Base-by-base conservation (phyloP, 2,888 invertebrate genomes). In the Diarsia mendica region DNA sequence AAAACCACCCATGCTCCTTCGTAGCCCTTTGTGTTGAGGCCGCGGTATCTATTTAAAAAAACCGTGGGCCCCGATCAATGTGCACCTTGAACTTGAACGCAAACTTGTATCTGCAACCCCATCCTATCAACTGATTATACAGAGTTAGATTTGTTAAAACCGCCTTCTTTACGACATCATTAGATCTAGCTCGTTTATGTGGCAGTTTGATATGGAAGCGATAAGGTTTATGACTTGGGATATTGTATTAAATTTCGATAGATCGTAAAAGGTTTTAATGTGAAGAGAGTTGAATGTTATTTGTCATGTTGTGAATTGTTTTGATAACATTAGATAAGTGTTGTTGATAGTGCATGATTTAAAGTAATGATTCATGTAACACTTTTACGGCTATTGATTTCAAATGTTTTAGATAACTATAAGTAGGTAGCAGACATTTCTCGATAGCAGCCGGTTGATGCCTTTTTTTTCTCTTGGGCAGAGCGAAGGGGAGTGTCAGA, bases 181-280 rank as follows among this genome's bases (percentile, higher is more conserved):
- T 73, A 77, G 66, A 44, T 65, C 58, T 66, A 55, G 55, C 67
- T 51, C 63, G 67, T 75, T 84, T 77, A 87, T 71, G 70, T 82
- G 82, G 60, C 65, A 55, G n/a, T 84, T 75, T 75, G 77, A 77
- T 84, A 66, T 51, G 28, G 71, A 63, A n/a, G 49, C 58, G 82
- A 87, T 87, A 87, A 84, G 65, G 70, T 80, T 77, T 84, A 86
- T 53, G 33, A 49, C 67, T 72, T 39, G 67, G 65, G 65, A 69
- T 75, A 86, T 86, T 80, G 75, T 85, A 87, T 87, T 80, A 68
- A 77, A 85, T 87, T 84, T 73, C 61, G 64, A 87, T 85, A 58
- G 55, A 55, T 69, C 77, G 74, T 77, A 75, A 86, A 80, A 67
- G 18, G 15, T 74, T 74, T 69, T 66, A 75, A 74, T 60, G 73